Percentiles rank a stretch among this genome's conserved stretches.
phyloP scores from a whole-genome alignment of 2,888 invertebrate genomes.

The Idaea biselata region DNA sequence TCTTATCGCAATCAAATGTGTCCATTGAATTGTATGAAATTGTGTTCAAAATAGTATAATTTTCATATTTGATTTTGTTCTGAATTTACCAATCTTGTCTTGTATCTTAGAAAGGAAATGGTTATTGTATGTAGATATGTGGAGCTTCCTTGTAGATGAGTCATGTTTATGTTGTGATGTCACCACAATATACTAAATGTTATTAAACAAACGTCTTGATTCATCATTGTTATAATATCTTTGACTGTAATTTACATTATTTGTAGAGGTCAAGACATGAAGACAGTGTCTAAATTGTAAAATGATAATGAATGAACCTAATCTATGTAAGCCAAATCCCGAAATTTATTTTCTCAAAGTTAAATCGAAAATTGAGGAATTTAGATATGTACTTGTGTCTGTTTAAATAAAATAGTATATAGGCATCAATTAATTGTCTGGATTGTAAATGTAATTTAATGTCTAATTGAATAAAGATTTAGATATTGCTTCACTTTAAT shows the following conservation, averaged over 20 bases:
- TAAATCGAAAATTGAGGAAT: too few species aligned
- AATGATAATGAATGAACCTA: neutral
- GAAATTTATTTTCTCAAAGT: too few species aligned
- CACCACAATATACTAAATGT: constrained; percentile 57
- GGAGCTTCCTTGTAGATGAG: constrained; percentile 48
- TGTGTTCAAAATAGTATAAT: neutral
- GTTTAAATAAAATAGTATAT: too few species aligned
- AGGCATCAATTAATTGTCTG: too few species aligned
- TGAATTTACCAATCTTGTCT: neutral
- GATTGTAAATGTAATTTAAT: too few species aligned
- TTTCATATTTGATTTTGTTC: neutral
- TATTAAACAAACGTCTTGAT: constrained; percentile 53
- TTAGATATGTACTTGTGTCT: too few species aligned
- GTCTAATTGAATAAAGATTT: too few species aligned
- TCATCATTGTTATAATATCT: constrained; percentile 29
- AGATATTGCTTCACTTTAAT: too few species aligned
- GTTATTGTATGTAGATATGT: constrained; percentile 28
- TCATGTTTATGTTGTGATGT: constrained; percentile 71
- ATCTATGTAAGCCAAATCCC: neutral
- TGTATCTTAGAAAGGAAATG: constrained; percentile 24
- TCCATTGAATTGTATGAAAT: constrained; percentile 18
- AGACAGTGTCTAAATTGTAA: constrained; percentile 18
- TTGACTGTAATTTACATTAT: neutral
- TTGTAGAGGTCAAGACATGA: constrained; percentile 9
- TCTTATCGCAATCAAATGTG: constrained; percentile 11